Base-by-base conservation (phyloP, 2,888 invertebrate species). In the Dascillus cervinus region DNA sequence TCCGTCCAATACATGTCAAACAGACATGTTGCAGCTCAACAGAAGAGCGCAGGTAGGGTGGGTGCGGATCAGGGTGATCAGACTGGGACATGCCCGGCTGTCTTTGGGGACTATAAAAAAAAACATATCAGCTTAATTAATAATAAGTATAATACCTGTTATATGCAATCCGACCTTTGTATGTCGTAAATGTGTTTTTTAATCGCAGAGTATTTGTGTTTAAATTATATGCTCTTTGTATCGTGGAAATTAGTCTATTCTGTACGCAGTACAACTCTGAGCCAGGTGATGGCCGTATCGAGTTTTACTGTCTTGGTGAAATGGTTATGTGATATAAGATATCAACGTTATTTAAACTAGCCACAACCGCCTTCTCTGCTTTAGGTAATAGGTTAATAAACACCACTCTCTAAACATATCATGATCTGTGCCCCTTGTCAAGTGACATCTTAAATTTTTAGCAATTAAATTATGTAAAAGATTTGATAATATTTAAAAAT, bases 341-440 rank as follows among this genome's bases (percentile, higher is more conserved):
- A 39, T 39, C 38, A 39, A 39, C 34, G 40, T 34, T 38, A 53
- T 55, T 55, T 45, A 58, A 52, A 62, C 60, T 64, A 66, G 64
- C 66, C 66, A 66, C 64, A 66, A 64, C 63, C 67, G 67, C 68
- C 67, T 68, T 67, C 66, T 67, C 65, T 68, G 64, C 66, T 66
- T 67, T 67, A 68, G 67, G 58, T 60, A 62, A 69, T n/a, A n/a
- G 69, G 61, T 65, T 71, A 71, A 73, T 74, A 76, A 77, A 75
- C 73, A 70, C 76, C 75, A 75, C 72, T 73, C 74, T 77, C 77
- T 75, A 79, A 78, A 79, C 79, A 79, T 79, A 79, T 79, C 79
- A 79, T 69, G 76, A 74, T 75, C 75, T 77, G 79, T 79, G 79
- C 79, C 79, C 79, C 78, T 75, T 76, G 75, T 74, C 75, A 68